These are phyloP conservation scores for Caenorhabditis sinica DNA, from an alignment of 2,888 invertebrate genomes.

Conservation along the genomic window DNA sequence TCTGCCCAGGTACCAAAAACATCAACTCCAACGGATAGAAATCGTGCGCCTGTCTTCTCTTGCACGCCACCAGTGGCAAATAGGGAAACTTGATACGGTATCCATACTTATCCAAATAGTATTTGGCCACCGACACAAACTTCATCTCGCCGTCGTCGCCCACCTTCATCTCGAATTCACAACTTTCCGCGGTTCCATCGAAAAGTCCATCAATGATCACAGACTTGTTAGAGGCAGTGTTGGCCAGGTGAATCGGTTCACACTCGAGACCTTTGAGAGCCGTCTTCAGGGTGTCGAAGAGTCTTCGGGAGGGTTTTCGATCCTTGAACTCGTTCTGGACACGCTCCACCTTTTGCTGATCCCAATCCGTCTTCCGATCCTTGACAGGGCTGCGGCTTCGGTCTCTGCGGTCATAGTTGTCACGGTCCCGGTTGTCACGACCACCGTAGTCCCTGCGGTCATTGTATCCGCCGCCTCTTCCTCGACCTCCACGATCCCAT, in stretches of 20 bases:
- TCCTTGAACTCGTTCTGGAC: background rate
- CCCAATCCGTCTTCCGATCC: background rate
- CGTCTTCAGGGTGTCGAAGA: background rate
- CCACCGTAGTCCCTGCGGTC: background rate
- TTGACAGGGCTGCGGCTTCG: background rate
- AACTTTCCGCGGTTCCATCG: no score
- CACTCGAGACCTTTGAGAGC: background rate
- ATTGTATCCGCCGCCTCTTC: no score
- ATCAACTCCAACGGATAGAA: conserved; percentile 64
- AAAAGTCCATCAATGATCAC: background rate
- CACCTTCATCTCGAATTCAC: no score
- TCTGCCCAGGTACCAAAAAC: conserved; percentile 49
- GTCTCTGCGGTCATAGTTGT: background rate
- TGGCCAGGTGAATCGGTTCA: background rate
- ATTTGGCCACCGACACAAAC: conserved; percentile 13
- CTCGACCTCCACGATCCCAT: background rate
- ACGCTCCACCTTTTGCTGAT: background rate
- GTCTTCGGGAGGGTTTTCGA: background rate
- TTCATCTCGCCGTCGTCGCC: no score
- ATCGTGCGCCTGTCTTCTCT: background rate
- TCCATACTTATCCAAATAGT: conserved; percentile 43
- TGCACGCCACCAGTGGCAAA: conserved; percentile 38
- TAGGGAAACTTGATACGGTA: conserved; percentile 51
- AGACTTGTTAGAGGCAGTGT: background rate
- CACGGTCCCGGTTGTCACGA: no score